These are phyloP conservation scores for Dromococcyx pavoninus DNA, from an alignment of 2,797 vertebrate genomes.

Conservation along the genomic window DNA sequence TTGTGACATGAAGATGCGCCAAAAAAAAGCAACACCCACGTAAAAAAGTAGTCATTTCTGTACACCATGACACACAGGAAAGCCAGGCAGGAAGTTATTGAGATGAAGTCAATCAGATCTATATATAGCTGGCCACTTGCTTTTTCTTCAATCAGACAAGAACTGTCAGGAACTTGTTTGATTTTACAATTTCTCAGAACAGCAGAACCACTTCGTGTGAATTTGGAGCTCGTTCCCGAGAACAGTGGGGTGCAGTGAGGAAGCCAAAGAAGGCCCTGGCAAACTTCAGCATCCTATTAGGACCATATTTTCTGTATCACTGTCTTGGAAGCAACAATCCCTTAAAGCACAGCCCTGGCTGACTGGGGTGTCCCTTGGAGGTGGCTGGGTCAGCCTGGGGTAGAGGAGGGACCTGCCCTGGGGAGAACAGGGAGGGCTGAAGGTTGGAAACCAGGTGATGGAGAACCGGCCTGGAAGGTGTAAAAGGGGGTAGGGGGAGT, in stretches of 20 bases:
- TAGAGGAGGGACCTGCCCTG: not conserved
- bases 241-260: not conserved
- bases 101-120: not conserved
- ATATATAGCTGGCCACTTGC: not conserved
- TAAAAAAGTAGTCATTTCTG: not conserved
- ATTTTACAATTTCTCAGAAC: not conserved
- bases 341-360: not conserved
- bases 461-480: not conserved
- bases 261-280: not conserved
- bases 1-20: rapidly evolving
- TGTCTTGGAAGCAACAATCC: not conserved
- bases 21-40: not conserved
- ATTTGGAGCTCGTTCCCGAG: rapidly evolving
- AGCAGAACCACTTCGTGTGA: not conserved
- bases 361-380: not conserved
- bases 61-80: not conserved
- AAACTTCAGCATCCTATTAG: not conserved
- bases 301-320: rapidly evolving
- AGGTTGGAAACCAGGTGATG: not conserved
- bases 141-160: not conserved
- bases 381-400: not conserved
- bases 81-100: constrained; percentile 22
- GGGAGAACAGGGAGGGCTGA: not conserved
- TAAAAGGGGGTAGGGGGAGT: rapidly evolving
- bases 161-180: not conserved